Percentiles rank a stretch among this genome's conserved stretches.
Conservation (phyloP, 2,888 invertebrate species). For the Macrophya annulata region DNA sequence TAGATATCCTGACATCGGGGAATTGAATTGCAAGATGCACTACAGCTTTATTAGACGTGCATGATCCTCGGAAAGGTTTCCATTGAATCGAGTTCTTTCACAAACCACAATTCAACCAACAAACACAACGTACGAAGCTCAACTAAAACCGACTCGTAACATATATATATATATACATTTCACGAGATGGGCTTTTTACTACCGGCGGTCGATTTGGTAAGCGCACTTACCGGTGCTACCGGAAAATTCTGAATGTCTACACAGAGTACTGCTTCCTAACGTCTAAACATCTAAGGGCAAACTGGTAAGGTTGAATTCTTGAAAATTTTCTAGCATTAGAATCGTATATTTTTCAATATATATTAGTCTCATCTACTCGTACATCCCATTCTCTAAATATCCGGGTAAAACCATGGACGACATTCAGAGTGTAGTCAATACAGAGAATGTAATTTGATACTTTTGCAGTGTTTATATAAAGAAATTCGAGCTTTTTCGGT, state of each 20-base stretch:
- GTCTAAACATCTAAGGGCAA: slow-evolving; percentile 22
- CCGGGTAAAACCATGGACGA: not conserved
- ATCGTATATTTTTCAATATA: not conserved
- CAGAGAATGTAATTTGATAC: slow-evolving; percentile 1
- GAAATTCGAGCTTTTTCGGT: not conserved
- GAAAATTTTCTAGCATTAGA: not conserved
- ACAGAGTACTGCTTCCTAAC: not conserved
- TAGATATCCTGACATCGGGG: not conserved
- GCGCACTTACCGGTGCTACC: slow-evolving; percentile 30
- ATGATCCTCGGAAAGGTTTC: slow-evolving; percentile 29
- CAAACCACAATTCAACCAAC: slow-evolving; percentile 27
- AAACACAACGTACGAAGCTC: slow-evolving; percentile 8
- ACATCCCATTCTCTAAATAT: not conserved
- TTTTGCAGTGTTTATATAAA: not conserved
- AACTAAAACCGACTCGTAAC: slow-evolving; percentile 12
- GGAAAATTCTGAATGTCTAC: slow-evolving; percentile 32
- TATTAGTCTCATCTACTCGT: not conserved
- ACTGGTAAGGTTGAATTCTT: slow-evolving; percentile 16
- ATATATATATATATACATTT: not conserved
- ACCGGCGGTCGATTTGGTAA: slow-evolving; percentile 47
- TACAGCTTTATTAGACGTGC: slow-evolving; percentile 27
- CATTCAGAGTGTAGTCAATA: not conserved
- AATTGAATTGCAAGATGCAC: slow-evolving; percentile 44
- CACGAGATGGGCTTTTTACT: slow-evolving; percentile 39
- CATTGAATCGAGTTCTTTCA: slow-evolving; percentile 30